These are phyloP conservation scores for Willisornis vidua DNA, from an alignment of 2,113 vertebrate species.

Conservation along the genomic window DNA sequence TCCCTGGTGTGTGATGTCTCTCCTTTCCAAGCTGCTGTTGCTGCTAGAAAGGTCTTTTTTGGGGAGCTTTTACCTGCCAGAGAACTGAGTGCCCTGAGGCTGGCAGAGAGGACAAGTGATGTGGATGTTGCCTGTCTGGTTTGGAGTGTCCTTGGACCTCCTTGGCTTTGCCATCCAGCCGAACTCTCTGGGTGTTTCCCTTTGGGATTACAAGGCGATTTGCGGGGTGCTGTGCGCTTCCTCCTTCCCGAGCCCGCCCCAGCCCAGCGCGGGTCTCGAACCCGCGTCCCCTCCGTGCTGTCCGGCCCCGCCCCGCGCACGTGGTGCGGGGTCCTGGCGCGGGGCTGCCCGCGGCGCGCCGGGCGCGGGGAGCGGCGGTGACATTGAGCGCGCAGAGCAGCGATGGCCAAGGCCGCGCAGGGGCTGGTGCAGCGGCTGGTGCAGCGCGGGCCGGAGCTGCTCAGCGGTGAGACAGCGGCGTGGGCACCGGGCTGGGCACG, in stretches of 20 bases:
- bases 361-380: not conserved
- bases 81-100: not conserved
- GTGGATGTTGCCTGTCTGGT: not conserved
- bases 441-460: slow-evolving; percentile 77
- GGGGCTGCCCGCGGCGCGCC: not conserved
- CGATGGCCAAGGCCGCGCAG: slow-evolving; percentile 49
- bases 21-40: not conserved
- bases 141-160: not conserved
- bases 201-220: too few species aligned
- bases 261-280: not conserved
- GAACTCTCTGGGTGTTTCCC: not conserved
- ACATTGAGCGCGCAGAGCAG: not conserved
- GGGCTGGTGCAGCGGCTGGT: slow-evolving; percentile 63
- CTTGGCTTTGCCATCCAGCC: fast-evolving
- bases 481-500: too few species aligned
- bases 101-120: not conserved
- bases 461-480: slow-evolving; percentile 78
- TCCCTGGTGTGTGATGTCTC: not conserved
- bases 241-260: too few species aligned
- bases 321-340: not conserved
- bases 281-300: fast-evolving
- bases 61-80: not conserved
- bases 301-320: not conserved
- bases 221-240: too few species aligned
- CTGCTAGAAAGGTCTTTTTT: not conserved